Conservation (phyloP, 2,113 vertebrate species). For the Catharus minimus region DNA sequence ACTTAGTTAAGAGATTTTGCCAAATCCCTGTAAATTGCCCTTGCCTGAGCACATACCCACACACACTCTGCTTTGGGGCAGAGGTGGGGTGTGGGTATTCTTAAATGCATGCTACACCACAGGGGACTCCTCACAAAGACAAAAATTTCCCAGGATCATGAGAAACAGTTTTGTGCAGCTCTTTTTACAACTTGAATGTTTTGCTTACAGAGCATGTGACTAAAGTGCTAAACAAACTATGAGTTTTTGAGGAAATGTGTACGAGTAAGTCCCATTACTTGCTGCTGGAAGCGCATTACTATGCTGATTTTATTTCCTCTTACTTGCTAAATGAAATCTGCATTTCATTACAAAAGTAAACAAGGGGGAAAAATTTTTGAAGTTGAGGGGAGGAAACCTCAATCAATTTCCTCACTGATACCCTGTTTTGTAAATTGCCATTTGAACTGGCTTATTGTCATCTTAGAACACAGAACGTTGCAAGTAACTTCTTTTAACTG, state of each 20-base stretch:
- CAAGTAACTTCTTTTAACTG: background rate
- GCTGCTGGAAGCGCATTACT: background rate
- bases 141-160: background rate
- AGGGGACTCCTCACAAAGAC: background rate
- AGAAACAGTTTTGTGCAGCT: background rate
- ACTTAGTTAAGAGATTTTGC: background rate
- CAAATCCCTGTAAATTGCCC: background rate
- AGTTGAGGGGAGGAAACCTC: background rate
- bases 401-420: background rate
- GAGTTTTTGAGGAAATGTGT: background rate
- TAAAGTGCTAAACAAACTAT: background rate
- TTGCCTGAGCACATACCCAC: background rate
- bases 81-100: background rate
- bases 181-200: background rate
- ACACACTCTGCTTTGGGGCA: background rate
- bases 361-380: background rate
- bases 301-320: background rate
- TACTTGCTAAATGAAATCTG: background rate
- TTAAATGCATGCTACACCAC: background rate
- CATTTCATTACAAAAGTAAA: background rate
- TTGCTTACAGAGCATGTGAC: background rate
- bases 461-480: accelerated
- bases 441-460: background rate
- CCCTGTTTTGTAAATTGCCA: background rate
- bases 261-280: background rate